Evolutionary conservation across 2,797 vertebrate genomes (phyloP), one percentile per base, ranked within the genome.

Genomic region (Eulemur coronatus): DNA sequence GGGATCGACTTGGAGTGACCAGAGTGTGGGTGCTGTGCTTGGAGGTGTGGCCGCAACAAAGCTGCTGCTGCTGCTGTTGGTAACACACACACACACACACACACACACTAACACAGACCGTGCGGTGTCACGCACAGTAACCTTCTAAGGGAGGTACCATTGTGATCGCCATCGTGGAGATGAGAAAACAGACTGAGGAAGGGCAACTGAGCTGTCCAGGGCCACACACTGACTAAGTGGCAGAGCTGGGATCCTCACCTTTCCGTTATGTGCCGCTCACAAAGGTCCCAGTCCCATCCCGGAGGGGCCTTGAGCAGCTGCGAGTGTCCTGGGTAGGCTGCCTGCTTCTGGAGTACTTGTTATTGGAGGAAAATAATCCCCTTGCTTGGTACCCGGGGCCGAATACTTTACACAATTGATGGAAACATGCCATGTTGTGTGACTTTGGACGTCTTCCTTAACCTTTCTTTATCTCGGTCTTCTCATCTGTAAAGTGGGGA

Each of bases 211-310:
- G 3, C 30, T 0, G 8, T 24, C 2, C 1, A 26, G 43, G 86
- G 8, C 50, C 61, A n/a, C 26, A 10, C 35, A 5, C 13, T 1
- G 48, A 73, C n/a, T 9, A 5, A 33, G 52, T 41, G n/a, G 63
- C 46, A n/a, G 82, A 75, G 30, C 41, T 30, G 65, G 85, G 69
- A 20, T 55, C 50, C 55, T 11, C 30, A 20, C 52, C 52, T 41
- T 4, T 22, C 61, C 0, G 0, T 17, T 28, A 7, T 0, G 9
- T 15, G 1, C 59, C 18, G 72, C 61, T 75, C 43, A 43, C 1
- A 0, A 9, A 30, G 59, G 38, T 50, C n/a, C 13, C 28, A 5
- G n/a, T 26, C 52, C 81, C 48, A n/a, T 52, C 41, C 38, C 0
- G 10, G 67, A 48, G n/a, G 61, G 67, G 38, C 79, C 18, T 13